Conservation (phyloP, 2,113 vertebrate species). For the Ameiurus melas region DNA sequence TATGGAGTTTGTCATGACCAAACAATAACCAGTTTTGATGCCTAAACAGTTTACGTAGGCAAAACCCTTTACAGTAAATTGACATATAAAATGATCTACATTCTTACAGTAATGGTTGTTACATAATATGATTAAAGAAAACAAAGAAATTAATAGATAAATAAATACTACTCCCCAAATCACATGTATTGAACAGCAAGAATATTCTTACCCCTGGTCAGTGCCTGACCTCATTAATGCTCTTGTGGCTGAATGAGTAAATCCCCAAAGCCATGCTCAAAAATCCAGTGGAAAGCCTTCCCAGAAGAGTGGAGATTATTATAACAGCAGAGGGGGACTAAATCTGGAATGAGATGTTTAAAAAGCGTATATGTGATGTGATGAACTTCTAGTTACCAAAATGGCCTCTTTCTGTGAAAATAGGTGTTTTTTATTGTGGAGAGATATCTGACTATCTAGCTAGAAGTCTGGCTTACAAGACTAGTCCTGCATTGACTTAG, state of each 20-base stretch:
- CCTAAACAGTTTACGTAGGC: too few species aligned
- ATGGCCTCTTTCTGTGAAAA: background rate
- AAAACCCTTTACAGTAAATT: too few species aligned
- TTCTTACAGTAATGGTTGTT: too few species aligned
- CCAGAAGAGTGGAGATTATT: background rate
- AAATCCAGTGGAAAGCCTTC: background rate
- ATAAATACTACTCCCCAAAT: too few species aligned
- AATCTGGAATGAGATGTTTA: background rate
- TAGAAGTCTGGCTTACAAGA: background rate
- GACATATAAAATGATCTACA: too few species aligned
- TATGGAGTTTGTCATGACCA: too few species aligned
- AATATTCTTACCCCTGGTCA: too few species aligned
- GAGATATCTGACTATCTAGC: background rate
- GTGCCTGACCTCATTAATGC: background rate
- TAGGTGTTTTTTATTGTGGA: background rate
- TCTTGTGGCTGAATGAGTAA: background rate
- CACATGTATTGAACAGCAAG: too few species aligned
- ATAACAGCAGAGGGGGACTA: background rate
- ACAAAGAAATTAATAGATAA: too few species aligned
- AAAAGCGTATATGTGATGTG: background rate
- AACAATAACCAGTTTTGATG: too few species aligned
- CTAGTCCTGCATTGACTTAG: background rate
- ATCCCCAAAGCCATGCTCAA: background rate
- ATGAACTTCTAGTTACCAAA: background rate
- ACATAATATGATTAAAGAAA: too few species aligned